Base-by-base conservation (phyloP, 2,888 invertebrate species). In the Hoplodrina ambigua region DNA sequence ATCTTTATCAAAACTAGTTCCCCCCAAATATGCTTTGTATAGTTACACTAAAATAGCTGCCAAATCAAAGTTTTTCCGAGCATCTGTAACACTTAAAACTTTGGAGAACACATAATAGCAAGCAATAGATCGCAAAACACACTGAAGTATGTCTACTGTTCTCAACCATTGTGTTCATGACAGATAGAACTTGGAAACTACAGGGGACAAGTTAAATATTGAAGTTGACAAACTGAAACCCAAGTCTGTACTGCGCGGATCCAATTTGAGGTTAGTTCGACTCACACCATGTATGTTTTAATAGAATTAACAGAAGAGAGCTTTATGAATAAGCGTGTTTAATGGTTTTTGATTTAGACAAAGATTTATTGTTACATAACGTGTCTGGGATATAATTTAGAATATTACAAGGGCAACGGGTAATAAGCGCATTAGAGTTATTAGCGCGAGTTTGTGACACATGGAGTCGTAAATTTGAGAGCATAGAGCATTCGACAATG, bases 131-230 rank as follows among this genome's bases (percentile, higher is more conserved):
- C 75, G 78, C 76, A 84, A 78, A 87, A 86, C 80, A 87, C 82
- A 85, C 76, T 67, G 68, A 82, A 86, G 85, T 86, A 84, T 84
- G 77, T 83, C 85, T 83, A 85, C 83, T 82, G 81, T 87, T 85
- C 87, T 64, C 78, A 84, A 74, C 86, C 83, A 90, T 90, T 91
- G 91, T 92, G 88, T 89, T 90, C 91, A 84, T 87, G 87, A 88
- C 87, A 89, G 89, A 86, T 83, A 88, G 83, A 89, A 91, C 86
- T 91, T 89, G 75, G 81, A 78, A 89, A 91, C 90, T 91, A 87
- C 87, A 86, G 86, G 85, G 89, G 86, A 82, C 90, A 93, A 93
- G 91, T 92, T 91, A 91, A 93, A 93, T 93, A 93, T 92, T 92
- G 89, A 89, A 93, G 89, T 93, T 92, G 91, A 91, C 92, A 90